Evolutionary conservation across 2,113 vertebrate genomes (phyloP).

Genomic region (Theropithecus gelada): DNA sequence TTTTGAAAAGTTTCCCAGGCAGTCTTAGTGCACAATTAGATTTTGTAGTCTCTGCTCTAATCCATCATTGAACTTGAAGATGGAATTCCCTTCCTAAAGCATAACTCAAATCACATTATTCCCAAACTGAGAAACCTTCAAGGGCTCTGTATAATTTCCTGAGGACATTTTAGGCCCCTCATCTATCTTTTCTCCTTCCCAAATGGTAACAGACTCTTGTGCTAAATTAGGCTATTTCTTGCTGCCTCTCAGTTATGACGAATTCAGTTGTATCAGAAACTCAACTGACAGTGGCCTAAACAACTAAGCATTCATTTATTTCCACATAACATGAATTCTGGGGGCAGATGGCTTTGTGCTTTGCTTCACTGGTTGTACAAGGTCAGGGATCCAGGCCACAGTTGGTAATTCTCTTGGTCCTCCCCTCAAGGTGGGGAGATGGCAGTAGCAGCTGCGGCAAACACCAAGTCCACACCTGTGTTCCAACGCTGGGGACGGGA

Average conservation of each 20-base stretch:
- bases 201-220: neutral
- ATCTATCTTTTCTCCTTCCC: neutral
- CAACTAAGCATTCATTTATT: neutral
- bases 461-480: neutral
- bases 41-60: conserved; percentile 39
- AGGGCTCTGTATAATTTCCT: neutral
- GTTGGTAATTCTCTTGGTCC: neutral
- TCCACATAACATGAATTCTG: neutral
- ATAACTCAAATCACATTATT: conserved; percentile 45
- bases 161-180: neutral
- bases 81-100: conserved; percentile 28
- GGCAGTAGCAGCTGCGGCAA: neutral
- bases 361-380: neutral
- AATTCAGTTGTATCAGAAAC: neutral
- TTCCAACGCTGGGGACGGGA: neutral
- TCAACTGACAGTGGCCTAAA: neutral
- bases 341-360: neutral
- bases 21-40: conserved; percentile 3
- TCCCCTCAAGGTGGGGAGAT: neutral
- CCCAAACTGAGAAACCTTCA: neutral
- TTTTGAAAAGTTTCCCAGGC: neutral
- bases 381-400: neutral
- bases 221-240: conserved; percentile 10
- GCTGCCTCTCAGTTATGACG: neutral
- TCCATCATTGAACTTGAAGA: conserved; percentile 37